Conservation (phyloP, 2,888 invertebrate genomes). For the Schizaphis graminum region DNA sequence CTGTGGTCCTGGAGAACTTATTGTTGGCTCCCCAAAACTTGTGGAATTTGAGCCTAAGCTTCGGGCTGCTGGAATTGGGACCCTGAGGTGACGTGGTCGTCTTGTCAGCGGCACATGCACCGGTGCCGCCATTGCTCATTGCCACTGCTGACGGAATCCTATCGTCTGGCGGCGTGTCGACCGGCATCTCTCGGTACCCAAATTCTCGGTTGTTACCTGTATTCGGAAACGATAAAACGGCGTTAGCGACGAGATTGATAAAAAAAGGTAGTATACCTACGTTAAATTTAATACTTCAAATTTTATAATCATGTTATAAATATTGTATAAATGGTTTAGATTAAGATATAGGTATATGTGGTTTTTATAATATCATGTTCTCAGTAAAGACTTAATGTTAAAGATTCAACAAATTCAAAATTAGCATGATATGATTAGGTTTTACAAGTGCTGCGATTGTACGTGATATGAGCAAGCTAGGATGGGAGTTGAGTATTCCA, state of each 20-base stretch:
- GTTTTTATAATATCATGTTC: no score
- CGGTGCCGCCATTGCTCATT: background rate
- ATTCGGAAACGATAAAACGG: background rate
- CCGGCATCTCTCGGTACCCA: slow-evolving; percentile 43
- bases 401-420: no score
- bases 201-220: slow-evolving; percentile 56
- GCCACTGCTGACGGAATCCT: slow-evolving; percentile 1
- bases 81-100: slow-evolving; percentile 55
- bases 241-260: background rate
- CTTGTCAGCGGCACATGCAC: slow-evolving; percentile 69
- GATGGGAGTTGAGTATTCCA: background rate
- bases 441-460: no score
- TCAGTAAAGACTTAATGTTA: no score
- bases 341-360: no score
- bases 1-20: slow-evolving; percentile 68
- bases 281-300: no score
- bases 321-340: no score
- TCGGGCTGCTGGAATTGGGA: slow-evolving; percentile 76
- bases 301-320: no score
- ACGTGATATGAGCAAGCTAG: background rate
- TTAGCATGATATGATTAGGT: no score
- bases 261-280: no score
- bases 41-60: slow-evolving; percentile 81
- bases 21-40: slow-evolving; percentile 73
- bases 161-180: slow-evolving; percentile 57